Conservation (phyloP, 2,797 vertebrate genomes). For the Hypotaenidia philippensis region DNA sequence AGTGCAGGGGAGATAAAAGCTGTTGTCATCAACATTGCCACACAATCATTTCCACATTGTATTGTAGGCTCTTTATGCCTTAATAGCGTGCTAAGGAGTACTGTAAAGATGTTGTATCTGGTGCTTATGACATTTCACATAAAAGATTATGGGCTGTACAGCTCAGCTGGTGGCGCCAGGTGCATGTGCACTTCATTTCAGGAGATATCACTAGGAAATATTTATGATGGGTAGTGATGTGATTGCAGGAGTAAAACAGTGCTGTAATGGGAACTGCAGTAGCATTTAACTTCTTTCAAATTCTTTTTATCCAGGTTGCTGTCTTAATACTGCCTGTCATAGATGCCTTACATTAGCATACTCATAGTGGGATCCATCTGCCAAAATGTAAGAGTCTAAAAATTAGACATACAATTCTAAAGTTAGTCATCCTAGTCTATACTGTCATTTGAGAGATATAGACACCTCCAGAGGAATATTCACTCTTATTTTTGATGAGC, state of each 20-base stretch:
- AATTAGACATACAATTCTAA: neutral
- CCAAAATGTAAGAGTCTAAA: neutral
- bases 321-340: conserved; percentile 19
- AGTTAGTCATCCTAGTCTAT: neutral
- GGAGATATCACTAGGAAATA: conserved; percentile 24
- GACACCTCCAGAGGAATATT: neutral
- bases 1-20: neutral
- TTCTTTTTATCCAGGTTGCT: conserved; percentile 1
- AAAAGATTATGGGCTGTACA: conserved; percentile 6
- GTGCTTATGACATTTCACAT: conserved; percentile 5
- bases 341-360: neutral
- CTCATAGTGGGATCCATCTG: neutral
- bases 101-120: neutral
- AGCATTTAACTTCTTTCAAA: neutral
- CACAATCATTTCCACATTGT: neutral
- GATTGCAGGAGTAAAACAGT: neutral
- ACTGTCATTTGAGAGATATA: neutral
- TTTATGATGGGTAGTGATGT: neutral
- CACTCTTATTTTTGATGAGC: neutral
- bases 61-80: neutral
- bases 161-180: neutral
- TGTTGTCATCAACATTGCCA: neutral
- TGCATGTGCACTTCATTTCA: neutral
- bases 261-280: neutral
- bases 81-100: neutral